Base-by-base conservation (phyloP, 2,113 vertebrate genomes). In the Brachyhypopomus gauderio region DNA sequence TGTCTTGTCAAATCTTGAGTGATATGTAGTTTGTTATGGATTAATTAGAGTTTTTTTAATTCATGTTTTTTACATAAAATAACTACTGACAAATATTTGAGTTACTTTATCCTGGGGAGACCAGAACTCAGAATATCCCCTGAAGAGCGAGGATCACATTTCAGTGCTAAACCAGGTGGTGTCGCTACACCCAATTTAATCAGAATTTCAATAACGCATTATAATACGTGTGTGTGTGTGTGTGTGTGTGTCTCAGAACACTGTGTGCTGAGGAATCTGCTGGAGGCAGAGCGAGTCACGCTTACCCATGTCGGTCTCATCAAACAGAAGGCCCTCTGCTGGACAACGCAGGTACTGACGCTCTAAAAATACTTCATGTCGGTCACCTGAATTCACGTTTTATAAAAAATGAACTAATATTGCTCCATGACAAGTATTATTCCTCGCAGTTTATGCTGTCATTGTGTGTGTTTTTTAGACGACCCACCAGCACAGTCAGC, bases 321-420 rank as follows among this genome's bases (percentile, higher is more conserved):
- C 94, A 78, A 93, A 93, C 90, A 91, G 94, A 85, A 90, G 94
- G 83, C 84, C 95, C 41, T 94, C 95, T 62, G 93, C 94, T 0
- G 95, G 93, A 91, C 94, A 96, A 4, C 95, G 95, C 92, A 96
- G 95, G 96, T 96, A 93, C 91, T 90, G 92, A 23, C 2, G n/a
- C 0, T 14, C 0, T 22, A 36, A 23, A 52, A 45, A 23, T 27
- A 14, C 16, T 78, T 2, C 1, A 67, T 66, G 27, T 66, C 27
- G 5, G 27, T 48, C 22, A 23, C 22, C 62, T 66, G 25, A 34
- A 19, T 20, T 36, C 27, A 67, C 23, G 12, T 3, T 7, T 92
- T 91, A 90, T 27, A 34, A 64, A 64, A 30, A 4, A 25, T 25
- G 66, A 5, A 69, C 30, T 2, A 20, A 41, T 70, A 9, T 41